Base-by-base conservation (phyloP, 2,797 vertebrate species). In the Myoxocephalus aenaeus region DNA sequence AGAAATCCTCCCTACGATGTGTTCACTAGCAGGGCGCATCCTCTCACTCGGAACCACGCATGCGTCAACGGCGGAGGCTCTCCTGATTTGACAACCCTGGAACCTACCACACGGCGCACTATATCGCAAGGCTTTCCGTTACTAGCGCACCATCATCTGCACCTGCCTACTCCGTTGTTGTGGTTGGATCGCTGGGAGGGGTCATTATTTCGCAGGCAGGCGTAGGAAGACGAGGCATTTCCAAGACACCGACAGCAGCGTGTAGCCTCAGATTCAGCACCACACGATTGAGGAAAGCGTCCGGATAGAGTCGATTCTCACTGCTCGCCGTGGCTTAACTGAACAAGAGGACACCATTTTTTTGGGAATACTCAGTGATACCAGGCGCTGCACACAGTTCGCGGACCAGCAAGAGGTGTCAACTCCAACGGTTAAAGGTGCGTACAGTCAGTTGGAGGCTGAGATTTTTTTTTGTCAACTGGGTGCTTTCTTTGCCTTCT, bases 151-250 rank as follows among this genome's bases (percentile, higher is more conserved):
- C 91, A 89, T 90, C 92, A 79, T 87, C 87, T 86, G 92, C 93
- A 94, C 93, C 94, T 93, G 93, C 89, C 88, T 79, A 42, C 91
- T 83, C 85, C 22, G 87, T 83, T 88, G 91, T 81, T 87, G 84
- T 79, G 75, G 86, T 77, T 18, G 89, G 79, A 76, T 75, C 82
- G 66, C 91, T 90, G 91, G 93, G 92, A 93, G 93, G 91, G 92
- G 83, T 93, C 95, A 93, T 79, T 95, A 95, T 95, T 95, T 94
- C 65, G 94, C 94, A 94, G 90, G 89, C 86, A 89, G 81, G 82
- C 80, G 82, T 70, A 84, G 89, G 88, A 92, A 89, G 87, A 86
- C 90, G 90, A 89, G 83, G 90, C 85, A 85, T 86, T 92, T 94
- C 91, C 87, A 84, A 93, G 90, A 94, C 91, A 91, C 92, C 84